Base-by-base conservation (phyloP, 2,888 invertebrate genomes). In the Apamea anceps region DNA sequence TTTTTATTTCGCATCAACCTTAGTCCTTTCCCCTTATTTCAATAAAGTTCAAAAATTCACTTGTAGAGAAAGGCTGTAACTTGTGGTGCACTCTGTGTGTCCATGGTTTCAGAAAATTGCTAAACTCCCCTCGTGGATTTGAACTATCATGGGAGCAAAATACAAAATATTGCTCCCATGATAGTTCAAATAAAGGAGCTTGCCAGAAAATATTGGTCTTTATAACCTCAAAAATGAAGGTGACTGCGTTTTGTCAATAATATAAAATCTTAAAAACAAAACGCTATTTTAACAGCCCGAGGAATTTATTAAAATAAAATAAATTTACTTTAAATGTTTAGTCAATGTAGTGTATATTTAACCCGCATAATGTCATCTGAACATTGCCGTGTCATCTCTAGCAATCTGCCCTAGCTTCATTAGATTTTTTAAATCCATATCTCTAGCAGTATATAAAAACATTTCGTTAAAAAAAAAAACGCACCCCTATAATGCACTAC, bases 41-140 rank as follows among this genome's bases (percentile, higher is more conserved):
- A 13, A 32, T n/a, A 60, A 37, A 42, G 48, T 71, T 71, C 60
- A 75, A 75, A 70, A 70, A 65, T n/a, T 76, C 65, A 71, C 57
- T 80, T 66, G 32, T 71, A 60, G 76, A 76, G 81, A 81, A 81
- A 81, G 71, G 28, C 68, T 75, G 70, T 45, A 21, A 21, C n/a
- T 6, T n/a, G 45, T 51, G 15, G 12, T 67, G 79, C 63, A 60
- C 21, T 15, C 13, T 21, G 70, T 37, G 57, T 21, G 48, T 15
- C n/a, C 25, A 15, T 51, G 37, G 57, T 66, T 51, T 66, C 70
- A 76, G 65, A 45, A 57, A 76, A 81, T 74, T 62, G 6, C 42
- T 45, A 21, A 32, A 71, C 76, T 81, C 32, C 15, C 54, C 68
- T 80, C 42, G 42, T 42, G 42, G 42, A 42, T 42, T 42, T 42